phyloP scores from a whole-genome alignment of 2,888 invertebrate genomes.

The Orthosia cruda region DNA sequence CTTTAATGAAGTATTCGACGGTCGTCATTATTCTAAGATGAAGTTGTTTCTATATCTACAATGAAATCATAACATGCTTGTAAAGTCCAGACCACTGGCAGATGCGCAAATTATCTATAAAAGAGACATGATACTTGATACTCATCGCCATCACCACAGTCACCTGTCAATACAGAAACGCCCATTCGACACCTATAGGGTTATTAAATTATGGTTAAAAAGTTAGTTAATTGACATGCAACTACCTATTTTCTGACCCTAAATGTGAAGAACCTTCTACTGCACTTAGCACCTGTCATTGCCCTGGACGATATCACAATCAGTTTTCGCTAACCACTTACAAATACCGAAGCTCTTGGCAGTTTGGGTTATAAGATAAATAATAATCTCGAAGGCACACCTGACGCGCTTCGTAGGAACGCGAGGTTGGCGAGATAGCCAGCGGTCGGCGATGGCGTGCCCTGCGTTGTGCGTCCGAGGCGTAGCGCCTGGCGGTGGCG shows the following conservation, averaged over 20 bases:
- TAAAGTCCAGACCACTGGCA: conserved; percentile 46
- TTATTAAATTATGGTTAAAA: neutral
- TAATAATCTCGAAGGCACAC: conserved; percentile 31
- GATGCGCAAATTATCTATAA: conserved; percentile 17
- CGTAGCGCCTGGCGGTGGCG: neutral
- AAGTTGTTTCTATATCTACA: conserved; percentile 37
- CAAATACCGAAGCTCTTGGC: conserved; percentile 41
- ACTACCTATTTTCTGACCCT: neutral
- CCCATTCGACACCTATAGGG: neutral
- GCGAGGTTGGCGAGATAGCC: neutral
- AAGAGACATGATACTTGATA: neutral
- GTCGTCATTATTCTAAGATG: conserved; percentile 19
- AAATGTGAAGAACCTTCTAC: neutral
- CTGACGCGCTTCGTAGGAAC: conserved; percentile 17
- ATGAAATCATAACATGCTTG: conserved; percentile 41
- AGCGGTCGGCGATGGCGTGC: conserved; percentile 7
- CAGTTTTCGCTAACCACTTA: conserved; percentile 4
- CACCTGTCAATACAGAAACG: neutral
- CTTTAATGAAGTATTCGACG: neutral
- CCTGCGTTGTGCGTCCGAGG: conserved; percentile 8
- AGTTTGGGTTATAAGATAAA: conserved; percentile 9
- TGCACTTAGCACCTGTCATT: conserved; percentile 24
- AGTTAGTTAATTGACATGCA: neutral
- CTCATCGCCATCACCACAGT: neutral
- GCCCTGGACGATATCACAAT: conserved; percentile 33